Conservation (phyloP, 2,113 vertebrate species). For the Cephalopholis sonnerati region DNA sequence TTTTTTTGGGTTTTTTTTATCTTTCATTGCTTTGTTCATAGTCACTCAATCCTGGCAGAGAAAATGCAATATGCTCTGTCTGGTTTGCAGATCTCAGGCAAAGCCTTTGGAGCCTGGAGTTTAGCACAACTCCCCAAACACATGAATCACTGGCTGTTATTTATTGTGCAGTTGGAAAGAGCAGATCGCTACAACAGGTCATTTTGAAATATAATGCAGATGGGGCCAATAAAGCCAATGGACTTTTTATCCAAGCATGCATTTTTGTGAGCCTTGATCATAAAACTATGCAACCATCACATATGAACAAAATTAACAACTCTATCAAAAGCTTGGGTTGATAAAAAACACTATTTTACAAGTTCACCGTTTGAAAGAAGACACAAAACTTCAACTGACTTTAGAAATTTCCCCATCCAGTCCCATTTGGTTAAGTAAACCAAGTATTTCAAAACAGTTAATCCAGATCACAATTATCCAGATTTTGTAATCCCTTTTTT, state of each 20-base stretch:
- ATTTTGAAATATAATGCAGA: slow-evolving; percentile 41
- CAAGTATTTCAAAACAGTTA: too few species aligned
- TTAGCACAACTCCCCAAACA: slow-evolving; percentile 42
- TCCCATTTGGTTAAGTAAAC: slow-evolving; percentile 21
- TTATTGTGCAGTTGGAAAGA: slow-evolving; percentile 38
- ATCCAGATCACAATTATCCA: too few species aligned
- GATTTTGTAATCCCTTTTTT: too few species aligned
- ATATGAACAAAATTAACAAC: slow-evolving; percentile 41
- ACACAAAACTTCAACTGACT: slow-evolving; percentile 9
- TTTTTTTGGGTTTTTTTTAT: too few species aligned
- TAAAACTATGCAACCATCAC: slow-evolving; percentile 32
- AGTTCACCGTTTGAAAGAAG: neutral
- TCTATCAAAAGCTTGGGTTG: slow-evolving; percentile 5
- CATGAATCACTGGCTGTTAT: slow-evolving; percentile 61
- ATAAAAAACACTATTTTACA: slow-evolving; percentile 35
- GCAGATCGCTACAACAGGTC: slow-evolving; percentile 3
- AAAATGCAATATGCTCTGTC: slow-evolving; percentile 36
- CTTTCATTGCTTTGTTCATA: slow-evolving; percentile 53
- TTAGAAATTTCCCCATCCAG: too few species aligned
- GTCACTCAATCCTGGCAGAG: slow-evolving; percentile 47
- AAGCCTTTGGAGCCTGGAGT: slow-evolving; percentile 25
- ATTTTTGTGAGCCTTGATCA: slow-evolving; percentile 17
- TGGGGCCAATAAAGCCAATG: slow-evolving; percentile 33
- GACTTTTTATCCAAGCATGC: slow-evolving; percentile 10
- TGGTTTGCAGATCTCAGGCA: slow-evolving; percentile 45